Conservation (phyloP, 2,797 vertebrate genomes). For the Tenualosa thibaudeaui region DNA sequence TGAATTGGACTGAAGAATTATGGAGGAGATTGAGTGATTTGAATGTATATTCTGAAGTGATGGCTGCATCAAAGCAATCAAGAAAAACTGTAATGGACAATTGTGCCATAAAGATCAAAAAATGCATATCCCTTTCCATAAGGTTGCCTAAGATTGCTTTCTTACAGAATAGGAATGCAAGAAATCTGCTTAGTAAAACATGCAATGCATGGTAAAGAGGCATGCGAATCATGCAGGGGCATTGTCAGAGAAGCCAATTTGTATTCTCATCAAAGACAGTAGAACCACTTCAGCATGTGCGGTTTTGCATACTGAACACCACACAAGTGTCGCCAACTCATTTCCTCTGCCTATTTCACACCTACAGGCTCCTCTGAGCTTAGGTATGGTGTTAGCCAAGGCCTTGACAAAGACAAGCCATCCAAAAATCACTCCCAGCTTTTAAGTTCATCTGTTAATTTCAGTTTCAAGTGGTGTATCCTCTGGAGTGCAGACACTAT, state of each 20-base stretch:
- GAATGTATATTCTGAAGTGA: no score
- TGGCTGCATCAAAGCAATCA: no score
- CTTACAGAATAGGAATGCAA: neutral
- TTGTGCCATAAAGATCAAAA: neutral
- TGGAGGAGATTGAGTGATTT: no score
- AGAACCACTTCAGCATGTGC: neutral
- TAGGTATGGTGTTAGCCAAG: neutral
- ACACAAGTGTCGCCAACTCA: neutral
- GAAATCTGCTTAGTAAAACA: neutral
- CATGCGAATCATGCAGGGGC: neutral
- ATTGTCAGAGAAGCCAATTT: neutral
- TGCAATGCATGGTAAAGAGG: neutral
- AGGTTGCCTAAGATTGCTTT: neutral
- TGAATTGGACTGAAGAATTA: no score
- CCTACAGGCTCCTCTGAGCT: neutral
- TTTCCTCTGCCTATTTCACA: neutral
- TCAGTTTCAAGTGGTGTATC: neutral
- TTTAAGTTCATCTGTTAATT: neutral
- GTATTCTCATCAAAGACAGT: constrained; percentile 7
- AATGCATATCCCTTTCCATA: neutral
- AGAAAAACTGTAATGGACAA: neutral
- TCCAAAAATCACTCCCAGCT: neutral
- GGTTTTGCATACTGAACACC: neutral
- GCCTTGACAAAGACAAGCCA: neutral
- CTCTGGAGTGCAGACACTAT: neutral